Base-by-base conservation (phyloP, 2,888 invertebrate genomes). In the Dolichomitus sp. region DNA sequence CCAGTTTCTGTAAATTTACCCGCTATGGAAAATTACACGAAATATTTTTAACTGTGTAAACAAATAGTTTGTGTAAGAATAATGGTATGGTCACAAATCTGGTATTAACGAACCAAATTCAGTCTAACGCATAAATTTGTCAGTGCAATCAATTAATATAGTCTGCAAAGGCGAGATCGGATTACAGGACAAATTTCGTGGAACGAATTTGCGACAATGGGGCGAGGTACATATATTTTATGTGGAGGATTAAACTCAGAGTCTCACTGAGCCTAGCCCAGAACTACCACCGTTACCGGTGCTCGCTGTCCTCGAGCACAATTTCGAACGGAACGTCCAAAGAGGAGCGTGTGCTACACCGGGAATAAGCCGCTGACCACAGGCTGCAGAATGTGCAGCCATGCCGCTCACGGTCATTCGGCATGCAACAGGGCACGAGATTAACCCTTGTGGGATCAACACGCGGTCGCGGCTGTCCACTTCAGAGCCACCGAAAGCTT, bases 351-450 rank as follows among this genome's bases (percentile, higher is more conserved):
- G 76, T 61, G 68, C 68, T 68, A 52, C 63, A 70, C 70, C 70
- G 63, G 52, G 70, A 78, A 70, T 70, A 78, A 78, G 63, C 77
- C 63, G 77, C 52, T 70, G 77, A 70, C 77, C 77, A 70, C 70
- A 52, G 52, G 52, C 77, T 78, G 40, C 61, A 61, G 69, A 42
- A 78, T 70, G 61, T 42, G 52, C 63, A 45, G 45, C 70, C 70
- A 70, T 54, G 30, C 63, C 63, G 52, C 69, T 63, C 63, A 52
- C 63, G 52, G 70, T 78, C 66, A 78, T 63, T 78, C 19, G 70
- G 69, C 77, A 78, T 70, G 70, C 70, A 78, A 78, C 70, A 78
- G 70, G 70, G 77, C 70, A 63, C 63, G 52, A 70, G 37, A 70
- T 78, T 70, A 77, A 78, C 69, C 70, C 70, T 70, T 70, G 63